Base-by-base conservation (phyloP, 2,797 vertebrate species). In the Danio aesculapii region DNA sequence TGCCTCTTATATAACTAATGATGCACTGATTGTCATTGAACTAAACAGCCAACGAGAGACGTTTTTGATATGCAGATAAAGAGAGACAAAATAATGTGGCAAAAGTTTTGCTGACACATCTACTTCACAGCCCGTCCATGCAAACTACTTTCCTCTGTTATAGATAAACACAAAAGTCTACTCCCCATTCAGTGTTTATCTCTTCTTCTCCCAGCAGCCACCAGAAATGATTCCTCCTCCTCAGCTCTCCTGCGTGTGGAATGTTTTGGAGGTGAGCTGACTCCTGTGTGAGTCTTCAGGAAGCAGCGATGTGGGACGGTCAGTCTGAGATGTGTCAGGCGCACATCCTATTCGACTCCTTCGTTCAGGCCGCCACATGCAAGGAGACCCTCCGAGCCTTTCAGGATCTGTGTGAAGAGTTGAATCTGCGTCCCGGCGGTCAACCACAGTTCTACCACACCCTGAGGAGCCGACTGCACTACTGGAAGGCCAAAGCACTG, bases 401-500 rank as follows among this genome's bases (percentile, higher is more conserved):
- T 90, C 92, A 94, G 75, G 96, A 96, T 85, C 94, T 99, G 79
- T 98, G 97, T 6, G 94, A 97, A 79, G 90, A 95, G 77, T 91
- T 99, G 63, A 93, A 95, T 11, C 90, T 99, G 62, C 74, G 79
- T 58, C 81, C 83, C 3, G 76, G 70, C 9, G 76, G 74, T 0
- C 88, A 89, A 72, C 85, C 85, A 19, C 93, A 89, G 0, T 95
- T 99, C 87, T 99, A 98, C 88, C 95, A 93, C 73, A 95, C 93
- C 58, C 95, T 99, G 87, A 97, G 96, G 89, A 92, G 91, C 21
- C 95, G 96, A 79, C 96, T 99, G 70, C 96, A 95, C 90, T 98
- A 98, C 89, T 99, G 98, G 98, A 98, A 92, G 89, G 98, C 98
- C 86, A 97, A 98, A 85, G 96, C 94, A 5, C 92, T 99, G 78